These are phyloP conservation scores for Cantharis flavilabris DNA, from an alignment of 2,888 invertebrate genomes.

Conservation along the genomic window DNA sequence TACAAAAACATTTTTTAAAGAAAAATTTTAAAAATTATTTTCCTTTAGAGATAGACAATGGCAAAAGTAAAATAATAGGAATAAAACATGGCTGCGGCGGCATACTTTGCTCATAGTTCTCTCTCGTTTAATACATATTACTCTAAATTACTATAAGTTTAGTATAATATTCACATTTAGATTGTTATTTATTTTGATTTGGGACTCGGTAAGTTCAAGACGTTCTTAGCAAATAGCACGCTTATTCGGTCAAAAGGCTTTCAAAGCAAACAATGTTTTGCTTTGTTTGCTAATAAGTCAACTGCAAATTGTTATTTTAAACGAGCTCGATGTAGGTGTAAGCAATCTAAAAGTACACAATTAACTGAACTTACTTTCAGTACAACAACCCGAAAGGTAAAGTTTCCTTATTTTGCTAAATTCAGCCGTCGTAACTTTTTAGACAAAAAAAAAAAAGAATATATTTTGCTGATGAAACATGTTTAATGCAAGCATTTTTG, in stretches of 20 bases:
- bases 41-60: neutral
- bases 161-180: neutral
- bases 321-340: neutral
- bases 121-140: too few relatives aligned
- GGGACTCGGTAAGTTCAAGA: neutral
- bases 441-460: neutral
- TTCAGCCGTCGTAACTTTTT: neutral
- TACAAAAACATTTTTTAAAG: slow-evolving; percentile 6
- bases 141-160: neutral
- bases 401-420: neutral
- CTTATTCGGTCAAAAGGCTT: slow-evolving; percentile 11
- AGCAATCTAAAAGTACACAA: neutral
- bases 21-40: slow-evolving; percentile 5
- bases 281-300: slow-evolving; percentile 8
- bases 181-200: neutral
- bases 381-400: neutral
- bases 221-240: neutral
- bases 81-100: neutral
- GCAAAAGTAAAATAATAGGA: neutral
- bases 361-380: neutral
- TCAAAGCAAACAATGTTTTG: slow-evolving; percentile 10
- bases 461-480: neutral
- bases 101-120: neutral
- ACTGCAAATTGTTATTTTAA: slow-evolving; percentile 6
- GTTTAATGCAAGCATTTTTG: neutral